Percentiles rank a stretch among this genome's conserved stretches.
These are phyloP conservation scores for Drosophila melanosoma DNA, from an alignment of 2,888 invertebrate genomes.

Conservation along the genomic window DNA sequence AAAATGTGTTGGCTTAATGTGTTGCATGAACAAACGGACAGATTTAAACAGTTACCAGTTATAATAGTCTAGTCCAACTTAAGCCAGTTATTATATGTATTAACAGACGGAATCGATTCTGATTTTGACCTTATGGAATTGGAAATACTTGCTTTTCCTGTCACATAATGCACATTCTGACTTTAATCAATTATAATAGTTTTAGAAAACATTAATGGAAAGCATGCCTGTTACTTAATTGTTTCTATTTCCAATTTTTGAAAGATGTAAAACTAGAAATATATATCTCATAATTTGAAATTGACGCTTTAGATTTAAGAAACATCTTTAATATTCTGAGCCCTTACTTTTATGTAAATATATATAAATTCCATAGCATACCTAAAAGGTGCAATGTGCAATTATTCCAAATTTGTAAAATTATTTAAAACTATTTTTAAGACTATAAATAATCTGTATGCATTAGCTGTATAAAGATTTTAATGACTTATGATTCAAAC, in stretches of 20 bases:
- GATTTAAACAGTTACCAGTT: neutral
- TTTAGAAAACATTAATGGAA: neutral
- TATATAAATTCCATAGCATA: slow-evolving; percentile 21
- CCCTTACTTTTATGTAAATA: neutral
- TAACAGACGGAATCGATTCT: neutral
- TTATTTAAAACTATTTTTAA: neutral
- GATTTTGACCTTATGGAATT: neutral
- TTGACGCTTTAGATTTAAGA: neutral
- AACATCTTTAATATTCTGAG: neutral
- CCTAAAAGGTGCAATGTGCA: neutral
- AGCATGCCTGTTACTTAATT: neutral
- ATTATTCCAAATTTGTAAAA: neutral
- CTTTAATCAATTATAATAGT: no score
- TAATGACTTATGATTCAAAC: neutral
- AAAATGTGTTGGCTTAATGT: neutral
- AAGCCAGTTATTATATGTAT: neutral
- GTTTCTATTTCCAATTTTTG: neutral
- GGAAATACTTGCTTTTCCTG: neutral
- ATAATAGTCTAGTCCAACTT: neutral
- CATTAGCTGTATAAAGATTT: neutral
- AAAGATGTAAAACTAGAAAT: neutral
- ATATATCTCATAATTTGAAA: no score
- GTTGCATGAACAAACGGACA: neutral
- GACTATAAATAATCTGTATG: accelerated
- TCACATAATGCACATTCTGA: no score